Percentiles rank a stretch among this genome's conserved stretches.
These are phyloP conservation scores for Leptinotarsa tumamoca DNA, from an alignment of 2,888 invertebrate species.

Conservation along the genomic window DNA sequence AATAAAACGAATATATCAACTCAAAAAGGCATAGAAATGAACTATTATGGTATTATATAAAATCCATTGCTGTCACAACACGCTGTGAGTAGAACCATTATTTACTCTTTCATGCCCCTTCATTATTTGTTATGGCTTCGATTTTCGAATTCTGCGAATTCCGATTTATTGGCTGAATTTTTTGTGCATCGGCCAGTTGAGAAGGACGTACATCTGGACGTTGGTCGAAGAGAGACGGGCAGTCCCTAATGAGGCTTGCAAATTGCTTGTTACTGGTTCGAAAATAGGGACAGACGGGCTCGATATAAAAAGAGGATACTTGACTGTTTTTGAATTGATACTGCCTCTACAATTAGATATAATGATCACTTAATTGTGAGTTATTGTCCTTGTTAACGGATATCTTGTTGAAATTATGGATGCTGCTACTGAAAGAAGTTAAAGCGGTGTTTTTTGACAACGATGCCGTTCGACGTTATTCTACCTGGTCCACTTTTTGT, in stretches of 20 bases:
- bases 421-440: conserved; percentile 49
- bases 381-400: conserved; percentile 65
- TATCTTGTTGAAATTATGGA: conserved; percentile 63
- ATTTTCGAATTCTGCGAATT: conserved; percentile 62
- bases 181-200: conserved; percentile 31
- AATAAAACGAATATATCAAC: conserved; percentile 36
- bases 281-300: conserved; percentile 60
- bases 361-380: conserved; percentile 68
- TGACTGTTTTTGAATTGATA: conserved; percentile 60
- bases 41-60: conserved; percentile 46
- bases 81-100: conserved; percentile 52
- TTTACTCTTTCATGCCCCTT: conserved; percentile 54
- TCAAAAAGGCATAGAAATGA: conserved; percentile 32
- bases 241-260: conserved; percentile 63
- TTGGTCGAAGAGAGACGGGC: conserved; percentile 38
- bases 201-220: conserved; percentile 26
- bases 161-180: conserved; percentile 54
- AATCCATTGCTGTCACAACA: conserved; percentile 54
- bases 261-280: conserved; percentile 65
- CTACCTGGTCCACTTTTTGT: conserved; percentile 45
- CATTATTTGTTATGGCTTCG: conserved; percentile 62
- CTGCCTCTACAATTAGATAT: conserved; percentile 63
- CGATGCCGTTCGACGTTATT: conserved; percentile 32
- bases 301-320: conserved; percentile 56
- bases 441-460: conserved; percentile 43